Evolutionary conservation across 2,797 vertebrate species (phyloP).

Genomic region (Chelon auratus): DNA sequence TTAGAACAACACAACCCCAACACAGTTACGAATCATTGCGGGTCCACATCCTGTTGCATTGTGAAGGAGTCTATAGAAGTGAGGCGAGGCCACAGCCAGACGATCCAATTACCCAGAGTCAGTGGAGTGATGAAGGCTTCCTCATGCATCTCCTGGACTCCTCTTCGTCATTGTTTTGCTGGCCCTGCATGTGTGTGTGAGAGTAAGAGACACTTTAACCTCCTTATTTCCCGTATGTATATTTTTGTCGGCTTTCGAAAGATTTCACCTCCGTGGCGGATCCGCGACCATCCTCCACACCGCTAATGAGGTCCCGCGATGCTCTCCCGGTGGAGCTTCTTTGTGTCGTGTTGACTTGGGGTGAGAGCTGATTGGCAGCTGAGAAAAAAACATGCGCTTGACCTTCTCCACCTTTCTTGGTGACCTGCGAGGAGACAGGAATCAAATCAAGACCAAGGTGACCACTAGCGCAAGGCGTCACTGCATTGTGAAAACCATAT

Average conservation of each 20-base stretch:
- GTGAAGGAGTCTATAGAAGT: neutral
- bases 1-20: no score
- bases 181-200: neutral
- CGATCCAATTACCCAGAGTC: slow-evolving; percentile 32
- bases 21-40: no score
- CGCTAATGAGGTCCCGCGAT: slow-evolving; percentile 67
- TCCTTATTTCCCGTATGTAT: neutral
- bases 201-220: slow-evolving; percentile 8
- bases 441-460: slow-evolving; percentile 1
- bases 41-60: neutral
- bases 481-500: neutral
- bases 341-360: slow-evolving; percentile 20
- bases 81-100: slow-evolving; percentile 3
- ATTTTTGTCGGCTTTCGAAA: neutral
- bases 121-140: slow-evolving; percentile 5
- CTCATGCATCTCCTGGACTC: neutral
- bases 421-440: slow-evolving; percentile 6
- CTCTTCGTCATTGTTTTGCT: neutral
- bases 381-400: slow-evolving; percentile 27
- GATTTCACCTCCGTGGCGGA: neutral
- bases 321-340: slow-evolving; percentile 5
- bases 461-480: slow-evolving; percentile 5
- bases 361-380: slow-evolving; percentile 48
- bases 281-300: neutral
- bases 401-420: slow-evolving; percentile 40